Percentiles rank a stretch among this genome's conserved stretches.
These are phyloP conservation scores for Chironomus riparius DNA, from an alignment of 2,888 invertebrate species.

Conservation along the genomic window DNA sequence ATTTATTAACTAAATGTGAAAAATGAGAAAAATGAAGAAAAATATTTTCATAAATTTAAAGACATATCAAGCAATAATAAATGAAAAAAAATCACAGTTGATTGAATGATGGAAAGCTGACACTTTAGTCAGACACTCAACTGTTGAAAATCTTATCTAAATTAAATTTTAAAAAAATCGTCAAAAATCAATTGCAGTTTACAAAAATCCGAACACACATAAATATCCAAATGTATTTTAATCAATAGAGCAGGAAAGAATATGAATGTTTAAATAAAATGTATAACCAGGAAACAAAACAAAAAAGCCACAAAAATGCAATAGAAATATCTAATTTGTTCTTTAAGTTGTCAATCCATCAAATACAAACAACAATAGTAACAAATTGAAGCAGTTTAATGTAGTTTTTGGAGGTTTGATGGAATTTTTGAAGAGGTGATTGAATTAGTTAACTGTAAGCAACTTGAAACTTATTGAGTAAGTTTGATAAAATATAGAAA, in stretches of 20 bases:
- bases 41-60: background rate
- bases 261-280: conserved; percentile 1
- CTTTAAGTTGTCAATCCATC: conserved; percentile 13
- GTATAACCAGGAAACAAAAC: background rate
- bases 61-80: conserved; percentile 10
- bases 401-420: no score
- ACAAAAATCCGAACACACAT: background rate
- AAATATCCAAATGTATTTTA: background rate
- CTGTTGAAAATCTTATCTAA: background rate
- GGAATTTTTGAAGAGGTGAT: no score
- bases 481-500: no score
- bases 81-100: background rate
- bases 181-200: conserved; percentile 12
- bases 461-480: no score
- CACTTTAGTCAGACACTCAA: background rate
- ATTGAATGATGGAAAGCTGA: background rate
- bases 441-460: no score
- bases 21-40: background rate
- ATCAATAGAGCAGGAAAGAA: background rate
- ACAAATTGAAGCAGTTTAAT: background rate
- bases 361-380: conserved; percentile 5
- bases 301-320: conserved; percentile 18
- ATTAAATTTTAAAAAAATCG: background rate
- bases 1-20: conserved; percentile 1
- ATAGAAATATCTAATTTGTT: conserved; percentile 19